Percentiles rank a stretch among this genome's conserved stretches.
Conservation (phyloP, 2,888 invertebrate genomes). For the Lepidonotus clava region DNA sequence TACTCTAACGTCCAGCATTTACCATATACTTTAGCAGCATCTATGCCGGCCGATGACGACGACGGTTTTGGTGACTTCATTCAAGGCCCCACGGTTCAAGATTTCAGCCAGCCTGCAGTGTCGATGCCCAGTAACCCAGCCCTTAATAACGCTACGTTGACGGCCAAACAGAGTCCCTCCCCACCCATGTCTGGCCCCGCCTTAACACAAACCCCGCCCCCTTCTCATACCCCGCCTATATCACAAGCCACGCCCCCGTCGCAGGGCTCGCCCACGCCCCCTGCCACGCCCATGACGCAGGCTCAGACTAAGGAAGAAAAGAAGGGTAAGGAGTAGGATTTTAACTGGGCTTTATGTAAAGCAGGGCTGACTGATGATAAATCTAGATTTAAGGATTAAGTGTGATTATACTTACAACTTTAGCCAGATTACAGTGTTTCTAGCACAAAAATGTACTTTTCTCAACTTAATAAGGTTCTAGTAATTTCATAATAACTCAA, state of each 20-base stretch:
- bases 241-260: constrained; percentile 28
- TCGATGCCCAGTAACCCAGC: neutral
- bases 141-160: neutral
- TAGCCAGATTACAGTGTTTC: too few species aligned
- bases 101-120: neutral
- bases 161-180: neutral
- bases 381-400: too few species aligned
- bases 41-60: constrained; percentile 51
- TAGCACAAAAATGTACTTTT: too few species aligned
- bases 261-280: constrained; percentile 33
- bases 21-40: neutral
- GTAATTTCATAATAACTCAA: too few species aligned
- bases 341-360: too few species aligned
- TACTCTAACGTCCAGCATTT: too few species aligned
- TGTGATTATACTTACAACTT: too few species aligned
- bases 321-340: constrained; percentile 26
- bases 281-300: neutral
- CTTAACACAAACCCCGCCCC: constrained; percentile 30
- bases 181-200: neutral
- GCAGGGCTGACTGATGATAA: neutral
- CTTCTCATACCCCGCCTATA: constrained; percentile 46
- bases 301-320: neutral
- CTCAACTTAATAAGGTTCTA: too few species aligned
- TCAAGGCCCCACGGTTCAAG: constrained; percentile 36
- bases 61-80: constrained; percentile 73